Evolutionary conservation across 2,888 invertebrate species (phyloP), one percentile per base, ranked within the genome.

Genomic region (Palloptera scutellata): DNA sequence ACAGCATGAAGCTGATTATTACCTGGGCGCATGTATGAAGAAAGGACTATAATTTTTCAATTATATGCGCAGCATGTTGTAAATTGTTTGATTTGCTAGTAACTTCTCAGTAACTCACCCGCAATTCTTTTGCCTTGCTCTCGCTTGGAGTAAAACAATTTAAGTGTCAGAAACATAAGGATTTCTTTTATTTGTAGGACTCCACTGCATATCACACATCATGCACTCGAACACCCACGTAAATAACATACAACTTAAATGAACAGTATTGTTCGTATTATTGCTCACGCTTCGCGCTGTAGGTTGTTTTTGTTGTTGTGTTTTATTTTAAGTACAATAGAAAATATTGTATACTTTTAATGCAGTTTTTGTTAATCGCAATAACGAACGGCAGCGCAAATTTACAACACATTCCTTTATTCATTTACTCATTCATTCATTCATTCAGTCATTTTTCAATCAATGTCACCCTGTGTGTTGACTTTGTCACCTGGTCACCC

Each of bases 401-500:
- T 4, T 30, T 30, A 4, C 6, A 4, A 30, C 6, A 30, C 30
- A 30, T 30, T 30, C 30, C 30, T 30, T 30, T 30, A 30, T 30
- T 30, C 30, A 30, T 30, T 30, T 30, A 30, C 30, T 30, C 30
- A 30, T 30, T 15, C 13, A 48, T 48, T 64, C 64, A 57, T 64
- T n/a, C 40, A 15, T 58, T 57, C 64, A 64, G 51, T 64, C 64
- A 57, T 64, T 64, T 64, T 58, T 64, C 64, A 64, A 64, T 64
- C 64, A 64, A 58, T 52, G 64, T 64, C 64, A 64, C 57, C 51
- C 51, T 48, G 15, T 48, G 42, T 19, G 51, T 59, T 58, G 57
- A 59, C 58, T 51, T 48, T 64, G 59, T 51, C 64, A 64, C 17
- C 51, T 48, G n/a, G 20, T 5, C 58, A 52, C 59, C 51, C 51